These are phyloP conservation scores for Tipula helvola DNA, from an alignment of 2,888 invertebrate species.

Conservation along the genomic window DNA sequence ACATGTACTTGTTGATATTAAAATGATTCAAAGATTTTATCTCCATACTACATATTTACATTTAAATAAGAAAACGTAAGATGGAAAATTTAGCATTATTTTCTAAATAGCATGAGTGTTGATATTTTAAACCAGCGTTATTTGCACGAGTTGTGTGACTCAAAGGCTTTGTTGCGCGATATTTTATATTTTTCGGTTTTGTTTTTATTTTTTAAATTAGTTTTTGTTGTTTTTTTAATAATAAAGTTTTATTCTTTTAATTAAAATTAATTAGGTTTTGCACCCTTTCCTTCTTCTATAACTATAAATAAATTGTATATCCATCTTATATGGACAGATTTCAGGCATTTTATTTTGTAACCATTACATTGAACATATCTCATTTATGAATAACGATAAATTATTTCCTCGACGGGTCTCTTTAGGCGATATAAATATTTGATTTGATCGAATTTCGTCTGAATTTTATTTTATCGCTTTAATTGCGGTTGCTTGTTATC, in stretches of 20 bases:
- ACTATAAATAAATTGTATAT: too few relatives aligned
- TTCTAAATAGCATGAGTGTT: neutral
- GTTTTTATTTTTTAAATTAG: neutral
- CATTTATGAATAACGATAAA: too few relatives aligned
- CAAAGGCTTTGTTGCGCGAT: neutral
- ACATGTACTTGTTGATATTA: neutral
- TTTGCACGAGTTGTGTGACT: neutral
- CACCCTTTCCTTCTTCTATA: too few relatives aligned
- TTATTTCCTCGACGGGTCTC: too few relatives aligned
- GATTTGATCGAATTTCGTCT: neutral
- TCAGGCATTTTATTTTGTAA: too few relatives aligned
- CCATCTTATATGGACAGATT: too few relatives aligned
- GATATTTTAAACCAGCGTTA: neutral
- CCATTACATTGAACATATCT: too few relatives aligned
- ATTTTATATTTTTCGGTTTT: neutral
- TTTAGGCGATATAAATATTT: too few relatives aligned
- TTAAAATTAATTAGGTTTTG: too few relatives aligned
- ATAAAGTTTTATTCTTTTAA: neutral
- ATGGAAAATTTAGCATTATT: neutral
- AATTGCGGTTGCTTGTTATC: neutral
- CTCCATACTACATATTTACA: neutral
- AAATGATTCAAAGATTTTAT: neutral
- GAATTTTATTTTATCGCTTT: neutral
- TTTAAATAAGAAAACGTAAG: neutral
- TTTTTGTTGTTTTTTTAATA: neutral